phyloP scores from a whole-genome alignment of 2,888 invertebrate genomes.

The Eupithecia exiguata region DNA sequence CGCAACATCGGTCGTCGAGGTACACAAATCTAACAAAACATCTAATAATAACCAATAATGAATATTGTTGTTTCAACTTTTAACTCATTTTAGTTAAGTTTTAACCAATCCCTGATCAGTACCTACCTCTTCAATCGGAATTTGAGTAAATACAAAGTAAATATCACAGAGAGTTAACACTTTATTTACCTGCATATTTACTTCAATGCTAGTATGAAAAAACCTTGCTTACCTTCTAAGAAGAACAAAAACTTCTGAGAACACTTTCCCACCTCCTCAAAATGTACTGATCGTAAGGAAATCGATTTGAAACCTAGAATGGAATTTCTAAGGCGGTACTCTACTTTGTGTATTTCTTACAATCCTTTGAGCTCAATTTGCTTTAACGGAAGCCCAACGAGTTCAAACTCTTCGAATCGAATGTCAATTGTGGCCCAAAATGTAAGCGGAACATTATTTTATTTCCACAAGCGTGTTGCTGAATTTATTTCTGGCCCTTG shows the following conservation, averaged over 20 bases:
- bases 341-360: constrained; percentile 61
- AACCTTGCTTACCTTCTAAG: neutral
- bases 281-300: constrained; percentile 36
- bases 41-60: no score
- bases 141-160: no score
- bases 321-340: constrained; percentile 38
- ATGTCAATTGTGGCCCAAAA: constrained; percentile 47
- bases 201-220: neutral
- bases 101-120: no score
- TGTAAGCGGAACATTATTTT: constrained; percentile 35
- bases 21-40: no score
- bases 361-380: constrained; percentile 73
- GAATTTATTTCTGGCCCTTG: no score
- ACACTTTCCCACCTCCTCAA: neutral
- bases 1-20: no score
- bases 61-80: no score
- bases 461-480: neutral
- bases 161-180: neutral
- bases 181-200: neutral
- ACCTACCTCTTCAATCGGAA: no score
- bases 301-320: constrained; percentile 44
- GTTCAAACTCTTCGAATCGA: constrained; percentile 62
- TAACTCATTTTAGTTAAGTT: no score
- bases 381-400: constrained; percentile 55
- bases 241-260: neutral